Conservation (phyloP, 2,888 invertebrate genomes). For the Syritta pipiens region DNA sequence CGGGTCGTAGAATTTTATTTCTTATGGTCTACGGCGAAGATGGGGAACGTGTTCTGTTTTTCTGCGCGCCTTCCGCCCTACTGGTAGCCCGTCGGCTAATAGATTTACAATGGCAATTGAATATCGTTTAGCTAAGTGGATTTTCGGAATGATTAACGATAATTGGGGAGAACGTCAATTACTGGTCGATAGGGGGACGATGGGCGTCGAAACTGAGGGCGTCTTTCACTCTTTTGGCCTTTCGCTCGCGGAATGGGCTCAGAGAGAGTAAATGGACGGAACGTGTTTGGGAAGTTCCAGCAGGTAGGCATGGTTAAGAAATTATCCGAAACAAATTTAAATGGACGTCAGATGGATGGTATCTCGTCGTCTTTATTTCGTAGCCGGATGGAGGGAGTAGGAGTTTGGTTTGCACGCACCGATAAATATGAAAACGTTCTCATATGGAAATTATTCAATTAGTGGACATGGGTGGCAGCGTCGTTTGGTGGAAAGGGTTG, state of each 20-base stretch:
- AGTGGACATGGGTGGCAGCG: no score
- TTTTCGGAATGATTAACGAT: conserved; percentile 62
- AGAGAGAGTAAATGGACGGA: conserved; percentile 33
- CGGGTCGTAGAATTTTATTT: conserved; percentile 59
- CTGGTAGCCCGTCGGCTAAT: conserved; percentile 57
- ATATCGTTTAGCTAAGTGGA: conserved; percentile 66
- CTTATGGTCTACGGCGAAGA: conserved; percentile 22
- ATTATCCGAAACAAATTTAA: conserved; percentile 42
- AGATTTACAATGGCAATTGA: conserved; percentile 68
- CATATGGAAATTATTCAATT: no score
- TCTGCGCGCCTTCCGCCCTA: background rate
- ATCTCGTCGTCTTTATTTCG: background rate
- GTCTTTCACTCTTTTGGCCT: background rate
- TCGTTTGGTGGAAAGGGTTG: no score
- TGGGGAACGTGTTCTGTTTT: background rate
- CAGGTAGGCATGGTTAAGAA: background rate
- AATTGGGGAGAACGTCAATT: conserved; percentile 59
- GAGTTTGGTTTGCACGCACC: no score
- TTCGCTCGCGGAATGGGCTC: background rate
- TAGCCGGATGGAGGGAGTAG: background rate
- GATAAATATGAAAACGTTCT: no score
- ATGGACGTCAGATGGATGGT: conserved; percentile 14
- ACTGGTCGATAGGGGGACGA: conserved; percentile 23
- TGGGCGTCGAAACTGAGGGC: background rate
- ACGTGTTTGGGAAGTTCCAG: conserved; percentile 34